Evolutionary conservation across 2,888 invertebrate species (phyloP).

Genomic region (Perithous albicinctus): DNA sequence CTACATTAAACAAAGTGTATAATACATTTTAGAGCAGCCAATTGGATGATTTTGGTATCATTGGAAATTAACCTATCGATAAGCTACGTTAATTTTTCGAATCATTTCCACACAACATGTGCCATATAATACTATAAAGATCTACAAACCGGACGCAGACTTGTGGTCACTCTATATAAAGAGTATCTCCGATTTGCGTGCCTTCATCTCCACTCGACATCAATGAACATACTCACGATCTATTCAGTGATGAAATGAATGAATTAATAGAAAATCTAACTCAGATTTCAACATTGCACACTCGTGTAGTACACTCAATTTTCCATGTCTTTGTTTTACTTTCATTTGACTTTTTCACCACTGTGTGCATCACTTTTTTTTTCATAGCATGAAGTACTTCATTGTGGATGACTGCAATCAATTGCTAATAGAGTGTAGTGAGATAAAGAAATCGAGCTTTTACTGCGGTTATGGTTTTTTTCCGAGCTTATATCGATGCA

Average conservation of each 20-base stretch:
- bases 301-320: background rate
- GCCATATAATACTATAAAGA: background rate
- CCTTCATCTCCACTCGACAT: conserved; percentile 22
- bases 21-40: background rate
- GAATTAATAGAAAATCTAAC: conserved; percentile 28
- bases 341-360: conserved; percentile 3
- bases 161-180: background rate
- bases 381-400: background rate
- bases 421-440: conserved; percentile 21
- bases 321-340: conserved; percentile 6
- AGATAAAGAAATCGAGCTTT: conserved; percentile 4
- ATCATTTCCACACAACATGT: background rate
- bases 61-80: background rate
- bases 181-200: background rate
- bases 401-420: conserved; percentile 20
- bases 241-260: conserved; percentile 22
- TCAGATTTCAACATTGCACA: conserved; percentile 13
- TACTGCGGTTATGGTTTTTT: conserved; percentile 17
- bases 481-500: conserved; percentile 11
- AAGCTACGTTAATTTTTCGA: background rate
- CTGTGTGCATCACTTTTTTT: background rate
- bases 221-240: conserved; percentile 12
- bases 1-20: background rate
- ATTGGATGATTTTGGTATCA: background rate
- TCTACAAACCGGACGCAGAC: background rate